Base-by-base conservation (phyloP, 2,113 vertebrate genomes). In the Platanista minor region DNA sequence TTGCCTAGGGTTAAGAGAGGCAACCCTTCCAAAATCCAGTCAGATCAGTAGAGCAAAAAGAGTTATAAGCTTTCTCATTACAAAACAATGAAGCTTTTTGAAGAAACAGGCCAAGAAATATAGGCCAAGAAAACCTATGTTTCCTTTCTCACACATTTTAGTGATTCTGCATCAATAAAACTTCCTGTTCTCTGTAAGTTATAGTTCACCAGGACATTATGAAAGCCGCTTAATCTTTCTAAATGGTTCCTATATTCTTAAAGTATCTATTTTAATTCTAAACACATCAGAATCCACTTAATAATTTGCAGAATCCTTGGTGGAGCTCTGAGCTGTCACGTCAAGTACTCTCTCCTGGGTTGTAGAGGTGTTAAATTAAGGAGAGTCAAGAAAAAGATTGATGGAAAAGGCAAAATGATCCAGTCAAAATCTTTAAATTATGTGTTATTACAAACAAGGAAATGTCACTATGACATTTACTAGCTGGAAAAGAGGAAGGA, bases 261-360 rank as follows among this genome's bases (percentile, higher is more conserved):
- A 78, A 93, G 5, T 7, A 13, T 87, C 94, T 87, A 3, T 82
- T 95, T 96, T 64, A 23, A 97, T 94, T 33, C 29, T 90, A 49
- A 89, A 74, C 66, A 69, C 72, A 52, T 62, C 27, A 67, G 87
- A 82, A 93, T 87, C 59, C n/a, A 43, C 93, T 23, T 64, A 59
- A 69, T 7, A 77, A 80, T 21, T 41, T 72, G 69, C 69, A 72
- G 29, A 87, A 21, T 52, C 5, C 43, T 17, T 77, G 86, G 27
- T 46, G n/a, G 64, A 59, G n/a, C 3, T 64, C 0, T n/a, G 88
- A 94, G 7, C 49, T 90, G 29, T 90, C 59, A 46, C 8, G 23
- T 46, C 80, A 29, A 36, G 12, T 81, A 21, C 3, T 61, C 1
- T 61, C 1, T 66, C 4, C 72, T 6, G 20, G 59, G 3, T 8